A percentile compares a stretch with the other conserved stretches of the same genome.
These are phyloP conservation scores for Formica exsecta DNA, from an alignment of 1,140 invertebrate species.

Conservation along the genomic window DNA sequence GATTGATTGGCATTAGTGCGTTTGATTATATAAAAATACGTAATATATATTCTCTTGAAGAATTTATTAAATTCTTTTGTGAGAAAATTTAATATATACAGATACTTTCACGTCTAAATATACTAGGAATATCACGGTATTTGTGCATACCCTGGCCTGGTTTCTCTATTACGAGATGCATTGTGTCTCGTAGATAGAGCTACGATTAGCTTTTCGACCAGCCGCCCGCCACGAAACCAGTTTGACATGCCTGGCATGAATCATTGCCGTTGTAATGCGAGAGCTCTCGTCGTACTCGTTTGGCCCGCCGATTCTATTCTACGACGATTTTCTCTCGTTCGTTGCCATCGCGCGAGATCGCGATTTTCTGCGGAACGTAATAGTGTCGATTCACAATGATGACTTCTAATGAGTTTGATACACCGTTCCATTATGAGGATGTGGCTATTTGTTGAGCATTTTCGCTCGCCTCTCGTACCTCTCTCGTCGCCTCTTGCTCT, in stretches of 20 bases:
- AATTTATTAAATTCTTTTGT: no score
- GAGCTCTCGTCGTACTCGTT: slow-evolving; percentile 44
- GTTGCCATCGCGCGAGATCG: slow-evolving; percentile 54
- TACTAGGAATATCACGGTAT: background rate
- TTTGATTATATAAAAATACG: no score
- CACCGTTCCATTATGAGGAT: slow-evolving; percentile 84
- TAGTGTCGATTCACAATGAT: slow-evolving; percentile 75
- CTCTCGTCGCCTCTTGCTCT: slow-evolving; percentile 29
- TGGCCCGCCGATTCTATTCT: slow-evolving; percentile 22
- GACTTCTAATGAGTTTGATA: slow-evolving; percentile 82
- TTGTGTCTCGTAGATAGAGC: slow-evolving; percentile 71
- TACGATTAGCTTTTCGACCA: slow-evolving; percentile 38
- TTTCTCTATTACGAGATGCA: slow-evolving; percentile 68
- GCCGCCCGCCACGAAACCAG: slow-evolving; percentile 72
- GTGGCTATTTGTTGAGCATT: slow-evolving; percentile 82
- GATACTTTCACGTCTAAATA: background rate
- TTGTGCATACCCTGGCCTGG: slow-evolving; percentile 4
- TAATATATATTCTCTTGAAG: no score
- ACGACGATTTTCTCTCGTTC: slow-evolving; percentile 42
- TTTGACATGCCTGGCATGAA: slow-evolving; percentile 78
- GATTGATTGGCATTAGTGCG: slow-evolving; percentile 9
- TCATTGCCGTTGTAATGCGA: slow-evolving; percentile 71
- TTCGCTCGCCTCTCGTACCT: slow-evolving; percentile 67
- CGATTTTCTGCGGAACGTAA: slow-evolving; percentile 68
- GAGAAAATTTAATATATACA: no score